phyloP scores from a whole-genome alignment of 2,113 vertebrate species.

The Nematolebias whitei region DNA sequence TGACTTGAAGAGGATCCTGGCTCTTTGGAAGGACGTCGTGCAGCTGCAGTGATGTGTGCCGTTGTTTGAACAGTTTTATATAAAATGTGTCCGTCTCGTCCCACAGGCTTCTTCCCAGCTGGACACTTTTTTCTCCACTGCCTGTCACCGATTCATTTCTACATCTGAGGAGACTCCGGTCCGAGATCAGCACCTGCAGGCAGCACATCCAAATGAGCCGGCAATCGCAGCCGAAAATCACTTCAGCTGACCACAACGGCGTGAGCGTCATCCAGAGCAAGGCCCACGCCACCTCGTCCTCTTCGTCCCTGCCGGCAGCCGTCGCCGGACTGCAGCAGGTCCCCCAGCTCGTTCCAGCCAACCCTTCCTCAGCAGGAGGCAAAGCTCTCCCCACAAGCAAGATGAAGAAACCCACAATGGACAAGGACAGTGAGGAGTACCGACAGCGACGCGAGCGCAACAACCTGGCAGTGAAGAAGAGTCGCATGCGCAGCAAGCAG shows the following conservation, averaged over 20 bases:
- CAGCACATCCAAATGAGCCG: slow-evolving; percentile 90
- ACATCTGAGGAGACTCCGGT: slow-evolving; percentile 43
- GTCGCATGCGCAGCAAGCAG: slow-evolving; percentile 97
- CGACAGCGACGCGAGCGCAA: slow-evolving; percentile 92
- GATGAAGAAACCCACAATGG: slow-evolving; percentile 85
- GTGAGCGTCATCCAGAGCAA: slow-evolving; percentile 88
- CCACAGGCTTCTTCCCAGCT: slow-evolving; percentile 3
- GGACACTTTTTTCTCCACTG: not conserved
- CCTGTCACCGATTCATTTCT: not conserved
- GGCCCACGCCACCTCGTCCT: slow-evolving; percentile 71
- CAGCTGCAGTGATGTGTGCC: no score
- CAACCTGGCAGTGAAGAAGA: slow-evolving; percentile 99
- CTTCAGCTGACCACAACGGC: slow-evolving; percentile 81
- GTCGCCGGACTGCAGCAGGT: slow-evolving; percentile 84
- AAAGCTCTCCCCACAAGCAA: slow-evolving; percentile 87
- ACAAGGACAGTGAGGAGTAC: slow-evolving; percentile 95
- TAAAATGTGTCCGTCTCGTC: not conserved
- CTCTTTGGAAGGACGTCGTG: no score
- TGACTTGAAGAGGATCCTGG: no score
- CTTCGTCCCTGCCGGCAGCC: slow-evolving; percentile 21
- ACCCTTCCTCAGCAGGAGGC: slow-evolving; percentile 77
- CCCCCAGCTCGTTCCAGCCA: slow-evolving; percentile 85
- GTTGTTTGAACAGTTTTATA: not conserved
- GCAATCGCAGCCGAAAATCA: slow-evolving; percentile 81
- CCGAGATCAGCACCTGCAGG: slow-evolving; percentile 34